Evolutionary conservation across 2,888 invertebrate genomes (phyloP), one percentile per base, ranked within the genome.

Genomic region (Mallateleia sp.): DNA sequence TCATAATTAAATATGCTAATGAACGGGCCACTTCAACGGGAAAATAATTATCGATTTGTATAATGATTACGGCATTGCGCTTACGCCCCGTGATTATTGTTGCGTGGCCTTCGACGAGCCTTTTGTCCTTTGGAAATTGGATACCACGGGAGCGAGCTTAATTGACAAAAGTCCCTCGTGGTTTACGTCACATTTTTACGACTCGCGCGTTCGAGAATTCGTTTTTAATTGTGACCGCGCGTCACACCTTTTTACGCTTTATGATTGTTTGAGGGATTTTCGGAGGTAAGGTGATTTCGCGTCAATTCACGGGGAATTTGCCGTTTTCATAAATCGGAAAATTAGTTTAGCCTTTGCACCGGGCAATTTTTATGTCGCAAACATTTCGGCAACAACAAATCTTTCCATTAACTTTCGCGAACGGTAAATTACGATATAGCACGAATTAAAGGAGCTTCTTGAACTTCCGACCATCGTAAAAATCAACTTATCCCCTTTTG

Each of bases 1-100:
- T 94, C 93, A 93, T 93, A 94, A 94, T 94, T 94, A 94, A 94
- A 94, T 94, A 94, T 94, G 94, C 93, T 94, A 94, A 94, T 94
- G 93, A 93, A 93, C 92, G 92, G 91, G 90, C 91, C 93, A 92
- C 93, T 92, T 93, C 91, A 92, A 93, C 93, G 92, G 92, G 87
- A 91, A 93, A 94, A 94, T 93, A 93, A 94, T 94, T 93, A 94
- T 94, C 93, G 93, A 94, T 93, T 92, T 91, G 91, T 92, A 93
- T 93, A 94, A 94, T 93, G 93, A 91, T 88, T 89, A 88, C 81
- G 88, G 58, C 88, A 71, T 60, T 88, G 84, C 80, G 72, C 60
- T 67, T 81, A 71, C 62, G 52, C 56, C 50, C 20, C 52, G 60
- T 71, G 47, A 60, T 77, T 64, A 78, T 77, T 28, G 72, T 72